Evolutionary conservation across 1,140 invertebrate genomes (phyloP).

Genomic region (Drosophila mauritiana): DNA sequence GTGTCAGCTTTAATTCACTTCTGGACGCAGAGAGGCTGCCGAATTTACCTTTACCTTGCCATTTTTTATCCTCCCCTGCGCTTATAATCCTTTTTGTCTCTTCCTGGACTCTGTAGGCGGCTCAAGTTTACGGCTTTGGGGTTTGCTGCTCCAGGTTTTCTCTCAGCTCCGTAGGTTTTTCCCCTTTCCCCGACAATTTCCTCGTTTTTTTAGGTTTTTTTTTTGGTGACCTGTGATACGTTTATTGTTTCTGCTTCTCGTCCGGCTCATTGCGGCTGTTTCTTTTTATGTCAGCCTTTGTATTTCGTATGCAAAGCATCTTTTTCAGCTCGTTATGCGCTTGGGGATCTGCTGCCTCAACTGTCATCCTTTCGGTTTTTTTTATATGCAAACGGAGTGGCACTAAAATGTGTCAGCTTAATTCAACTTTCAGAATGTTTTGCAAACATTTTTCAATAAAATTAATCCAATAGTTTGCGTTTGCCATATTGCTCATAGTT

Average conservation of each 20-base stretch:
- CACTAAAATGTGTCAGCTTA: conserved; percentile 19
- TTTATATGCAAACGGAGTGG: conserved; percentile 7
- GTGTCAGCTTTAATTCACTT: conserved; percentile 59
- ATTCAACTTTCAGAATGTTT: conserved; percentile 20
- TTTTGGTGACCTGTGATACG: conserved; percentile 60
- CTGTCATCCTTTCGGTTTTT: conserved; percentile 27
- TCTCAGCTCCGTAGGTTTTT: conserved; percentile 42
- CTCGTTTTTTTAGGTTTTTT: not conserved
- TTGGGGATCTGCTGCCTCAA: conserved; percentile 22
- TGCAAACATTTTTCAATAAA: conserved; percentile 27
- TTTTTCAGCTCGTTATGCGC: conserved; percentile 64
- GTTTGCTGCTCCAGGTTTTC: conserved; percentile 18
- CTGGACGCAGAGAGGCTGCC: conserved; percentile 25
- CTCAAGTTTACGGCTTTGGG: conserved; percentile 62
- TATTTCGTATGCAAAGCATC: conserved; percentile 55
- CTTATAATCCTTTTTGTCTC: conserved; percentile 70
- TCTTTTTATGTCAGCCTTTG: conserved; percentile 39
- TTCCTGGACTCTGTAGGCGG: conserved; percentile 33
- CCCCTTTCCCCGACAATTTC: not conserved
- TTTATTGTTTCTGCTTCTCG: conserved; percentile 56
- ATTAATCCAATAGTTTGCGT: conserved; percentile 12
- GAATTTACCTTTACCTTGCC: conserved; percentile 33
- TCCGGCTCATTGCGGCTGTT: conserved; percentile 20
- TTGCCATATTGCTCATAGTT: not conserved
- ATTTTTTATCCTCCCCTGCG: conserved; percentile 46